A percentile compares a stretch with the other conserved stretches of the same genome.
phyloP scores from a whole-genome alignment of 2,113 vertebrate species.

The Alligator mississippiensis region DNA sequence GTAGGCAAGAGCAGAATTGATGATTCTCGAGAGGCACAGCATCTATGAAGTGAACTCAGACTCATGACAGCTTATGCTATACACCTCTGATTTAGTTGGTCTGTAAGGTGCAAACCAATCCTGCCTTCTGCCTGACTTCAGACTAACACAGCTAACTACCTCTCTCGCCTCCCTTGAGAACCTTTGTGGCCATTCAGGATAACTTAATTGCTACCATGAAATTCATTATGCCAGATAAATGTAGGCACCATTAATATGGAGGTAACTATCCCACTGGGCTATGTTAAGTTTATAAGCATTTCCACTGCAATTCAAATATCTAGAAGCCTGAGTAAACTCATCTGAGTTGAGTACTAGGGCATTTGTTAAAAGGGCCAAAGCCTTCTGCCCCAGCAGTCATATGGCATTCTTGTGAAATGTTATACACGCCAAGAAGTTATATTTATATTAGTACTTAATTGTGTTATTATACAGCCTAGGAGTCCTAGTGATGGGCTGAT shows the following conservation, averaged over 20 bases:
- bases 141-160: too few relatives aligned
- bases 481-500: not conserved
- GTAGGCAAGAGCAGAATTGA: not conserved
- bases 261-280: rapidly evolving
- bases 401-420: not conserved
- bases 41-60: too few relatives aligned
- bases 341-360: not conserved
- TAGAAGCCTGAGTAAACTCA: not conserved
- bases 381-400: not conserved
- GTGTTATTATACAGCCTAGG: not conserved
- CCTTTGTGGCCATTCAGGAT: not conserved
- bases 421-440: not conserved
- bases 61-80: too few relatives aligned
- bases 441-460: not conserved
- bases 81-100: too few relatives aligned
- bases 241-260: not conserved
- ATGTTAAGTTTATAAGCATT: not conserved
- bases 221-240: not conserved
- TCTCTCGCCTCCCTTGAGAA: not conserved
- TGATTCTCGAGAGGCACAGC: too few relatives aligned
- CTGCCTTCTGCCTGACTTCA: too few relatives aligned
- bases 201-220: not conserved
- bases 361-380: not conserved
- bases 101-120: too few relatives aligned
- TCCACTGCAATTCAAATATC: rapidly evolving